Conservation (phyloP, 2,888 invertebrate species). For the Catonia carolina region DNA sequence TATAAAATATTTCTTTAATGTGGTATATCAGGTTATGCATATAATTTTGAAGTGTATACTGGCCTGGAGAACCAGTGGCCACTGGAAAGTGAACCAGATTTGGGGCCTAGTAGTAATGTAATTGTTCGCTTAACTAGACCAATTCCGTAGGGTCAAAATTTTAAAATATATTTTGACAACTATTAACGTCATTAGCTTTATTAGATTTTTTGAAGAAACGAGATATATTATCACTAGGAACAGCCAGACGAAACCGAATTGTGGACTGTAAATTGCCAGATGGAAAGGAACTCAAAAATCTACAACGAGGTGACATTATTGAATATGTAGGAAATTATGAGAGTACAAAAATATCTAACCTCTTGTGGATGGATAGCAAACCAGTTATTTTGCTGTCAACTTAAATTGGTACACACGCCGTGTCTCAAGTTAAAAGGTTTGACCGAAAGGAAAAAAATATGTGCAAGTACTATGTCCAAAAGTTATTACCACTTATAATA, state of each 20-base stretch:
- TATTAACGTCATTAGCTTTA: no score
- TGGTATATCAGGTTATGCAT: slow-evolving; percentile 25
- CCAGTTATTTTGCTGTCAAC: slow-evolving; percentile 36
- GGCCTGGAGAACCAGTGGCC: slow-evolving; percentile 25
- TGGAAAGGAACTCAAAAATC: slow-evolving; percentile 1
- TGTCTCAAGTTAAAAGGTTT: slow-evolving; percentile 37
- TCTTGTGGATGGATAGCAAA: slow-evolving; percentile 39
- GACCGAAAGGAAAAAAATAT: slow-evolving; percentile 37
- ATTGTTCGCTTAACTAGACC: slow-evolving; percentile 21
- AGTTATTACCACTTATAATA: slow-evolving; percentile 39
- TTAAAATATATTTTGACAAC: slow-evolving; percentile 28
- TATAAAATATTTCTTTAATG: slow-evolving; percentile 28
- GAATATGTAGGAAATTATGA: slow-evolving; percentile 13
- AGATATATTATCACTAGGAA: slow-evolving; percentile 21
- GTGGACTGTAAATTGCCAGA: slow-evolving; percentile 10
- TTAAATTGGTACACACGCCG: slow-evolving; percentile 37
- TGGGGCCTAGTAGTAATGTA: slow-evolving; percentile 22
- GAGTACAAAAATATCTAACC: slow-evolving; percentile 1
- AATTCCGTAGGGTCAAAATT: slow-evolving; percentile 16
- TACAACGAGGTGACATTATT: slow-evolving; percentile 9
- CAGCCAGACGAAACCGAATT: neutral
- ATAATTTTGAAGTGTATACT: slow-evolving; percentile 29
- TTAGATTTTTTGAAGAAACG: no score
- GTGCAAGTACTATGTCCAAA: slow-evolving; percentile 39
- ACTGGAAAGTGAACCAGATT: slow-evolving; percentile 21